These are phyloP conservation scores for Sapayoa aenigma DNA, from an alignment of 2,113 vertebrate species.

Conservation along the genomic window DNA sequence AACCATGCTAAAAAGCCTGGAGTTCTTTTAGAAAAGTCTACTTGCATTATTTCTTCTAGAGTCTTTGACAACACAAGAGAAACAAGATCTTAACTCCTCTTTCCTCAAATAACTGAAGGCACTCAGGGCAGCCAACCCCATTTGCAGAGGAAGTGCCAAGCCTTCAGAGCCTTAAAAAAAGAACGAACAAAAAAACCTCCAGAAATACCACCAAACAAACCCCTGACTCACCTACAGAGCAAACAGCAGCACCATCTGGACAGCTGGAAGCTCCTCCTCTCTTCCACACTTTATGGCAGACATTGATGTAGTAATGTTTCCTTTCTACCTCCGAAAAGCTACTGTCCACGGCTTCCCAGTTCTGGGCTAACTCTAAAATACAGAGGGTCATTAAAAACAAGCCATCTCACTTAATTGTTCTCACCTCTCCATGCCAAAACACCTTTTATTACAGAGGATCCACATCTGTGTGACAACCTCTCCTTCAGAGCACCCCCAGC, in stretches of 20 bases:
- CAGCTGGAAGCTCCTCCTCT: conserved; percentile 75
- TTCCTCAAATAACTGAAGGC: neutral
- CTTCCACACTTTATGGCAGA: conserved; percentile 86
- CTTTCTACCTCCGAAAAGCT: conserved; percentile 59
- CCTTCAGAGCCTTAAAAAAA: neutral
- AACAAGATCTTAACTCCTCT: neutral
- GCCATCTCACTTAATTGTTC: neutral
- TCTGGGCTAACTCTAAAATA: conserved; percentile 78
- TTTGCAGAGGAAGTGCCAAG: neutral
- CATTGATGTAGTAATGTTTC: conserved; percentile 84
- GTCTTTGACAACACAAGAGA: neutral
- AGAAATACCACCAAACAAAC: neutral
- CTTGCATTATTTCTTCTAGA: neutral
- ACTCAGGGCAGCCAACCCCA: neutral
- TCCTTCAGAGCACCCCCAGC: neutral
- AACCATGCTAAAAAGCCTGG: neutral
- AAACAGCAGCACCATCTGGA: conserved; percentile 80
- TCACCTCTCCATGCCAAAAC: neutral
- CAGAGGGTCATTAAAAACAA: neutral
- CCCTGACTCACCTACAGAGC: conserved; percentile 84
- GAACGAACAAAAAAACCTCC: neutral
- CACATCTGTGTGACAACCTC: neutral
- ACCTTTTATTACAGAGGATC: neutral
- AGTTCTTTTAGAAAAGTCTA: neutral
- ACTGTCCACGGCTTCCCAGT: conserved; percentile 89